A percentile compares a stretch with the other conserved stretches of the same genome.
These are phyloP conservation scores for Drosophila ohnishii DNA, from an alignment of 1,140 invertebrate genomes.

Conservation along the genomic window DNA sequence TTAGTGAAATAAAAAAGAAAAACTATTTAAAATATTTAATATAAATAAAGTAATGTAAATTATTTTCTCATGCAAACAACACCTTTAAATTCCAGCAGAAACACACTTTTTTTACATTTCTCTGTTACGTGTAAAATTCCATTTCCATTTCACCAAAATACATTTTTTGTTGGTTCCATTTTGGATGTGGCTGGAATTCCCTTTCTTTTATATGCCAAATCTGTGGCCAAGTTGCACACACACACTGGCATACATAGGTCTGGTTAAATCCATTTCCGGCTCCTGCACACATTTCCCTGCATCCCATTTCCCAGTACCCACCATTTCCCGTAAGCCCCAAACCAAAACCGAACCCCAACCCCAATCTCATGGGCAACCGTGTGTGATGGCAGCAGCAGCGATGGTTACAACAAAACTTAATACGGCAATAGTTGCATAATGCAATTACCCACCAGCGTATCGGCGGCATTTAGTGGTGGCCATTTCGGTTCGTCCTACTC, in stretches of 20 bases:
- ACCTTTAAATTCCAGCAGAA: conserved; percentile 9
- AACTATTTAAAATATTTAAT: neutral
- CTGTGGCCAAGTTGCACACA: conserved; percentile 53
- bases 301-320: neutral
- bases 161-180: conserved; percentile 17
- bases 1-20: too few relatives aligned
- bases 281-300: conserved; percentile 31
- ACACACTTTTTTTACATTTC: neutral
- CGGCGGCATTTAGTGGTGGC: conserved; percentile 54
- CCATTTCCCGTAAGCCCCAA: neutral
- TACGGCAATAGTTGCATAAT: conserved; percentile 79
- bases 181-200: conserved; percentile 38
- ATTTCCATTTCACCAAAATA: conserved; percentile 38
- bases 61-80: neutral
- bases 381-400: conserved; percentile 31
- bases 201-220: conserved; percentile 49
- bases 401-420: conserved; percentile 75
- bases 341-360: neutral
- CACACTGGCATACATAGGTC: conserved; percentile 19
- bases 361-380: conserved; percentile 30
- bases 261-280: conserved; percentile 75
- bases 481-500: conserved; percentile 40
- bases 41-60: neutral
- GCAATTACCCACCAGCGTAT: conserved; percentile 76
- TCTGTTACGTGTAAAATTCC: conserved; percentile 29